Base-by-base conservation (phyloP, 2,113 vertebrate species). In the Gasterosteus aculeatus region DNA sequence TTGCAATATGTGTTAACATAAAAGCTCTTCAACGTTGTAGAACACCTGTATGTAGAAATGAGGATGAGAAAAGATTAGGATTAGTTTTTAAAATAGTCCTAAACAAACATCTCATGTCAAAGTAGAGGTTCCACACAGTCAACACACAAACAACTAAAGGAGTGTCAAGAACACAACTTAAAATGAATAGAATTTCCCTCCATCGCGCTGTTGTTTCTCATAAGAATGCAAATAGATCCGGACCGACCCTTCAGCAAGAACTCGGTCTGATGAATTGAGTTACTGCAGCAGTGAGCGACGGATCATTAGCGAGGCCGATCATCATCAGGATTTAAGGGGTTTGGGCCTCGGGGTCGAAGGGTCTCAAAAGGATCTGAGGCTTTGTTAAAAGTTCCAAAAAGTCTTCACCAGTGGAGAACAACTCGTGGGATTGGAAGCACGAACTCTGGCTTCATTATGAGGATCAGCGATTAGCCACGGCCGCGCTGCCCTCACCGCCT, bases 391-490 rank as follows among this genome's bases (percentile, higher is more conserved):
- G 14, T 18, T 41, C 12, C 53, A 51, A 75, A 49, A 79, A 41
- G 19, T 61, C 39, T 51, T 61, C 11, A 51, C 65, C 35, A 51
- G 69, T 19, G 18, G 49, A 81, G 54, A 73, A 65, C 6, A 1
- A 53, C 57, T 68, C 57, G 10, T 22, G 53, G 19, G 66, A 71
- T 38, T 6, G 16, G 41, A 60, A 18, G 72, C 72, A 71, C 12
- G 3, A 54, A 70, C 73, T 57, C 67, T 49, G 46, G 53, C 67
- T 56, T 46, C 65, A 12, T 79, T 70, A 65, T 78, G 53, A 59
- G 39, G 35, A 57, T 26, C 31, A 35, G 60, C 63, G 80, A 86
- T 88, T 53, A 79, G 72, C 69, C 58, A 61, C 39, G 19, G 19
- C 51, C 35, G 74, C 49, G 2, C 22, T 65, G 59, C 67, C 60